Evolutionary conservation across 2,888 invertebrate genomes (phyloP), one percentile per base, ranked within the genome.

Genomic region (Drosophila kanekoi): DNA sequence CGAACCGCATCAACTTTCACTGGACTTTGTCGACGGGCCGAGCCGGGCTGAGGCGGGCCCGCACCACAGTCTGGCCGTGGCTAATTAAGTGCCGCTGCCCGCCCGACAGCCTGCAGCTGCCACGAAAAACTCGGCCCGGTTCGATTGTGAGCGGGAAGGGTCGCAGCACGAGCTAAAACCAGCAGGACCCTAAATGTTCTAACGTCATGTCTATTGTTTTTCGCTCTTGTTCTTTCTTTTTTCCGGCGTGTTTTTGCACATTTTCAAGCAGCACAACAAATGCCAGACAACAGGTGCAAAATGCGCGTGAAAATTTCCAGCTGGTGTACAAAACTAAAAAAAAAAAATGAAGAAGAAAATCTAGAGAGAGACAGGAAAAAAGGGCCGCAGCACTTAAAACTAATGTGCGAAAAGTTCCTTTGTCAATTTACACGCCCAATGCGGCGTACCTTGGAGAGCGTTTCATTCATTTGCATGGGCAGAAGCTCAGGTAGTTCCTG

Each of bases 371-470:
- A 4, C 13, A 1, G 28, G 9, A 49, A 49, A 38, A 51, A 59
- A 54, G 49, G 58, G 40, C 45, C 54, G 40, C 11, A 57, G 47
- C 87, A 76, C 77, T 87, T 77, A 81, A 70, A 72, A 54, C 81
- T 86, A 85, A 89, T 84, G 89, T 91, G 91, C 89, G 90, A 91
- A 90, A 91, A 89, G 79, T 91, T 84, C 75, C 65, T 76, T 89
- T 87, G 89, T 90, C 77, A 74, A 81, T 77, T 87, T 83, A 47
- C 76, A 81, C 90, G 86, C 89, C 86, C 68, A 66, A 64, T 60
- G 54, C 23, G 60, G 41, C 54, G 32, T 14, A 11, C 40, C 59
- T 33, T 28, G 32, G 40, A 32, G 35, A 43, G 28, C 37, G 20
- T 56, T 90, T 89, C 89, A 84, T 90, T 87, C 85, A 87, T 89